These are phyloP conservation scores for Rhodeus uyekii DNA, from an alignment of 2,797 vertebrate genomes.

Conservation along the genomic window DNA sequence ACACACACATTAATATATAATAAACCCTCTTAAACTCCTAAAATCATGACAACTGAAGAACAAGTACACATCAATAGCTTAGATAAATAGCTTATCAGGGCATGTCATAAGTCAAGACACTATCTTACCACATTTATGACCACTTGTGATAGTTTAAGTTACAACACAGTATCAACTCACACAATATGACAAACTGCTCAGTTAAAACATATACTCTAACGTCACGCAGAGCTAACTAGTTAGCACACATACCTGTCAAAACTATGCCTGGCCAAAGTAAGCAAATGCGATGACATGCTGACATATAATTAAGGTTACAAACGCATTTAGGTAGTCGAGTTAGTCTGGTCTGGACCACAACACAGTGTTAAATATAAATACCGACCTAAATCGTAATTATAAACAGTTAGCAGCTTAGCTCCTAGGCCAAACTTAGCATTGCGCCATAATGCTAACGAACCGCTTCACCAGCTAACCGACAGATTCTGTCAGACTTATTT, in stretches of 20 bases:
- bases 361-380: neutral
- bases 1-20: neutral
- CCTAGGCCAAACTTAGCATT: constrained; percentile 23
- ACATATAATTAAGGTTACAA: neutral
- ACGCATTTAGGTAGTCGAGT: neutral
- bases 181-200: neutral
- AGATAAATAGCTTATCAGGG: neutral
- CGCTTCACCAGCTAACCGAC: neutral
- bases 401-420: constrained; percentile 8
- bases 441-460: constrained; percentile 1
- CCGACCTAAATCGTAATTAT: neutral
- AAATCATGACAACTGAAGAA: neutral
- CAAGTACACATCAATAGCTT: neutral
- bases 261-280: neutral
- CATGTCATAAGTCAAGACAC: neutral
- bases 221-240: neutral
- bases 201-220: neutral
- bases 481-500: neutral
- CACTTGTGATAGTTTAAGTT: neutral
- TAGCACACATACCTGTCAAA: constrained; percentile 31
- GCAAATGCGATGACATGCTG: neutral
- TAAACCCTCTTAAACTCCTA: neutral
- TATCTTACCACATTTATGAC: neutral
- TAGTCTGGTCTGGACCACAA: neutral
- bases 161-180: neutral